A percentile compares a stretch with the other conserved stretches of the same genome.
Conservation (phyloP, 2,797 vertebrate genomes). For the Phaenicophaeus curvirostris region DNA sequence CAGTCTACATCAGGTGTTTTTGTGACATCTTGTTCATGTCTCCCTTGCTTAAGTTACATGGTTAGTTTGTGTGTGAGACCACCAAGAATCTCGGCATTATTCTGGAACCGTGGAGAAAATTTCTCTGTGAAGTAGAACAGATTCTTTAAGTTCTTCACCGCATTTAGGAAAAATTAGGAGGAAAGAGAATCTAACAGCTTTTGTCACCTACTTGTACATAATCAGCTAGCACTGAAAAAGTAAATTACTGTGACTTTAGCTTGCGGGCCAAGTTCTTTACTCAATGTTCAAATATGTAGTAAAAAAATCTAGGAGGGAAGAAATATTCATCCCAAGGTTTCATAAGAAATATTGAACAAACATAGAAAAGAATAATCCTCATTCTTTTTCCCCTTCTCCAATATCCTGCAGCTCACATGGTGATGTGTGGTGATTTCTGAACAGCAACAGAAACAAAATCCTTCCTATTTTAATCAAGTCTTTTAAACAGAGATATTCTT, state of each 20-base stretch:
- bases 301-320: not conserved
- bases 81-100: not conserved
- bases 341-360: not conserved
- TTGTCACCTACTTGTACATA: conserved; percentile 23
- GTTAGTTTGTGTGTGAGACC: not conserved
- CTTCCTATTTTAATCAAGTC: not conserved
- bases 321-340: not conserved
- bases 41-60: not conserved
- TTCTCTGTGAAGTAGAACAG: conserved; percentile 38
- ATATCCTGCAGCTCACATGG: not conserved
- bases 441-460: not conserved
- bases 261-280: not conserved
- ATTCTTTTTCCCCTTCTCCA: not conserved
- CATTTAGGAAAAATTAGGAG: conserved; percentile 37
- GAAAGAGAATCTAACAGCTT: conserved; percentile 13
- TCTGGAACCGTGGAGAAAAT: not conserved
- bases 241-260: conserved; percentile 1
- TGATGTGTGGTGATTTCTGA: not conserved
- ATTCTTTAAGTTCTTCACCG: conserved; percentile 39
- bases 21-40: not conserved
- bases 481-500: not conserved
- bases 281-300: not conserved
- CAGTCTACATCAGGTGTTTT: not conserved
- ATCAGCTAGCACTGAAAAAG: not conserved
- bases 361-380: not conserved